Base-by-base conservation (phyloP, 1,140 invertebrate species). In the Achroia grisella region DNA sequence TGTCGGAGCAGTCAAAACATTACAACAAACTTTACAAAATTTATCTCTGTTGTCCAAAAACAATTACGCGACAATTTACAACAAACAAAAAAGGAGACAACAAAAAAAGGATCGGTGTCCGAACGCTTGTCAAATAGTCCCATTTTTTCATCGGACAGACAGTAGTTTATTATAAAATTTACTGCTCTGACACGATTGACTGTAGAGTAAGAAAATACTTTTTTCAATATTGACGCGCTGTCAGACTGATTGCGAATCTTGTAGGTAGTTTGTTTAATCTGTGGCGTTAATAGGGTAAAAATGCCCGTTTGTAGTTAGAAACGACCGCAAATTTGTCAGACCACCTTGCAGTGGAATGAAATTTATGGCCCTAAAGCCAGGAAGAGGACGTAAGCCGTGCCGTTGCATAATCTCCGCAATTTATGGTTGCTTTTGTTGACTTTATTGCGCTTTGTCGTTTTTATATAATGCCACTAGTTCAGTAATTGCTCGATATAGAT, bases 311-410 rank as follows among this genome's bases (percentile, higher is more conserved):
- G 65, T 75, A 65, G 75, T 77, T 66, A 62, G 62, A 44, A 58
- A 52, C 67, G 58, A 83, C 75, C 77, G 75, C 77, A 79, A 81
- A 81, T 84, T 81, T 84, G 77, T 79, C 73, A 73, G 79, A 78
- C 79, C 75, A 81, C 79, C 79, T 81, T 79, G 71, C 71, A 67
- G 71, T 57, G 52, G 65, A 74, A 73, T 68, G 66, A 73, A 77
- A 81, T 79, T 80, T 83, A 81, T 79, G 63, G 57, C 59, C 60
- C 56, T 48, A 56, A 71, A 77, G 71, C 69, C 73, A 69, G 68
- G 66, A 71, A 75, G 52, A 71, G 65, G 62, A 71, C 71, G 64
- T 65, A 67, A 74, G 62, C 72, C 72, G 76, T 78, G 74, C 63
- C 64, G 68, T 75, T 75, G 75, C 75, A 79, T 83, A 80, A 80